A percentile compares a stretch with the other conserved stretches of the same genome.
These are phyloP conservation scores for Hypena proboscidalis DNA, from an alignment of 2,888 invertebrate genomes.

Conservation along the genomic window DNA sequence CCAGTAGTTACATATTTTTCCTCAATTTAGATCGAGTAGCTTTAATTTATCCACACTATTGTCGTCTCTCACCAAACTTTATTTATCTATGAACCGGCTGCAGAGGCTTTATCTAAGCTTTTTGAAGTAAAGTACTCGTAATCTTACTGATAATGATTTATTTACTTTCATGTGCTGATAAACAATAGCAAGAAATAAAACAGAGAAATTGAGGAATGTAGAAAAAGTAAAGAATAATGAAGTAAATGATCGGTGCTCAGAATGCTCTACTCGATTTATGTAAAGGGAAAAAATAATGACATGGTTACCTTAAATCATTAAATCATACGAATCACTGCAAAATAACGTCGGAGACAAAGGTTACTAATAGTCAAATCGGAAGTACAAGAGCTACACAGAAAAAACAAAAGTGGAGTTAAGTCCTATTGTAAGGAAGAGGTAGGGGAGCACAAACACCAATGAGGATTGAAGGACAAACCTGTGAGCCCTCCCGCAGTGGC, in stretches of 20 bases:
- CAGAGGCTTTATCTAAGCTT: slow-evolving; percentile 74
- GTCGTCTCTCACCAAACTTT: slow-evolving; percentile 21
- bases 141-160: slow-evolving; percentile 48
- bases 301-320: slow-evolving; percentile 23
- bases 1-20: slow-evolving; percentile 58
- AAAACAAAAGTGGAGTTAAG: slow-evolving; percentile 53
- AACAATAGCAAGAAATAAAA: slow-evolving; percentile 70
- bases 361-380: slow-evolving; percentile 54
- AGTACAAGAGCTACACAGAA: slow-evolving; percentile 55
- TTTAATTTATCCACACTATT: slow-evolving; percentile 40
- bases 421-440: slow-evolving; percentile 69
- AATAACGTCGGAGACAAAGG: slow-evolving; percentile 44
- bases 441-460: slow-evolving; percentile 82
- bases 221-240: slow-evolving; percentile 50
- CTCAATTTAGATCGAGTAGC: slow-evolving; percentile 79
- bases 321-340: slow-evolving; percentile 63
- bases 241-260: slow-evolving; percentile 62
- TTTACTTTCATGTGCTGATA: slow-evolving; percentile 84
- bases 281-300: slow-evolving; percentile 14
- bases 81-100: slow-evolving; percentile 57
- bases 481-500: slow-evolving; percentile 88
- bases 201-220: slow-evolving; percentile 53
- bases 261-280: slow-evolving; percentile 46
- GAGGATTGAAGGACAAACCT: slow-evolving; percentile 85
- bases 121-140: slow-evolving; percentile 50